A percentile compares a stretch with the other conserved stretches of the same genome.
Conservation (phyloP, 2,797 vertebrate species). For the Anguilla marmorata region DNA sequence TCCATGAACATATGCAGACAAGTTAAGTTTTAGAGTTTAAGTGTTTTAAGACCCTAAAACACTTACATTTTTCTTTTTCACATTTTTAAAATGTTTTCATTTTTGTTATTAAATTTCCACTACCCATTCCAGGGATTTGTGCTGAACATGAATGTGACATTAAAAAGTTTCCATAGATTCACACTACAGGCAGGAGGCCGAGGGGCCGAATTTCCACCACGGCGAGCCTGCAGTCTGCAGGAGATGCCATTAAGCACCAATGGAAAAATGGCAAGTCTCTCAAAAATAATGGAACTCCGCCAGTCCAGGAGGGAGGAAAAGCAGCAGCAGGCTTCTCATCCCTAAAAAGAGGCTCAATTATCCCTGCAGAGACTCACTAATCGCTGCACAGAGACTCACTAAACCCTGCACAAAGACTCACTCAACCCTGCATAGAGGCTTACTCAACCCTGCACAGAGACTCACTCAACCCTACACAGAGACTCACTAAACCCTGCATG, state of each 20-base stretch:
- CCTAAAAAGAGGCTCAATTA: background rate
- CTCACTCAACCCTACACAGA: too few relatives aligned
- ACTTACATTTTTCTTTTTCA: background rate
- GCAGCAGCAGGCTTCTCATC: slow-evolving; percentile 3
- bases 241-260: slow-evolving; percentile 61
- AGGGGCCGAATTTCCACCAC: slow-evolving; percentile 69
- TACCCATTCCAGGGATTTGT: slow-evolving; percentile 25
- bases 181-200: slow-evolving; percentile 58
- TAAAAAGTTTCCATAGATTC: slow-evolving; percentile 68
- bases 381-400: too few relatives aligned
- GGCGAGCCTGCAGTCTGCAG: slow-evolving; percentile 47
- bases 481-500: too few relatives aligned
- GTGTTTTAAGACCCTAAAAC: background rate
- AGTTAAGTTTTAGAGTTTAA: background rate
- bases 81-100: background rate
- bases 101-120: slow-evolving; percentile 20
- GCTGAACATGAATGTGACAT: slow-evolving; percentile 58
- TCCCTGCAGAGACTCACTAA: too few relatives aligned
- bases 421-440: too few relatives aligned
- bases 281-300: slow-evolving; percentile 39
- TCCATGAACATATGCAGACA: background rate
- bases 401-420: too few relatives aligned
- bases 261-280: slow-evolving; percentile 62
- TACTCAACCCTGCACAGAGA: too few relatives aligned
- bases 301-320: slow-evolving; percentile 21